Percentiles rank a stretch among this genome's conserved stretches.
phyloP scores from a whole-genome alignment of 2,113 vertebrate species.

The Tilapia sparmanii region DNA sequence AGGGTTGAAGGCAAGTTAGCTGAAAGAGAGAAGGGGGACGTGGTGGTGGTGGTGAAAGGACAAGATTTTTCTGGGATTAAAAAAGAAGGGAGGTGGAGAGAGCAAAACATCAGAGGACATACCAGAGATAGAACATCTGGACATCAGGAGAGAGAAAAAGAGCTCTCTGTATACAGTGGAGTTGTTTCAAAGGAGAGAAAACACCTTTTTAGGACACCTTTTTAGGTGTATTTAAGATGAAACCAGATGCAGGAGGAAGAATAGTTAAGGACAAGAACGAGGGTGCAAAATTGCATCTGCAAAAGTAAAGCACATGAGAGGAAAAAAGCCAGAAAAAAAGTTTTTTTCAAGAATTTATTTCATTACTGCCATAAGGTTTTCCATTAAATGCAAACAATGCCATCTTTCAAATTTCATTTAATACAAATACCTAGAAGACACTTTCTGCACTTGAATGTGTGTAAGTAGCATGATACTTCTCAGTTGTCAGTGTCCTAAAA shows the following conservation, averaged over 20 bases:
- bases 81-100: background rate
- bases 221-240: background rate
- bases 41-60: background rate
- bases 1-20: background rate
- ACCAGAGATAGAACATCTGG: background rate
- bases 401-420: background rate
- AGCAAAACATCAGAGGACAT: background rate
- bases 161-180: background rate
- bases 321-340: background rate
- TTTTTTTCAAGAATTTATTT: background rate
- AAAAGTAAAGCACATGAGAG: background rate
- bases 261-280: background rate
- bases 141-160: background rate
- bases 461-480: background rate
- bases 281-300: background rate
- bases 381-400: background rate
- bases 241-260: background rate
- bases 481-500: background rate
- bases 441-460: background rate
- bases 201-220: background rate
- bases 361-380: background rate
- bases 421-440: background rate
- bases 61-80: background rate
- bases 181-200: background rate
- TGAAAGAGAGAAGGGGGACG: background rate